Conservation (phyloP, 2,113 vertebrate species). For the Ranitomeya variabilis region DNA sequence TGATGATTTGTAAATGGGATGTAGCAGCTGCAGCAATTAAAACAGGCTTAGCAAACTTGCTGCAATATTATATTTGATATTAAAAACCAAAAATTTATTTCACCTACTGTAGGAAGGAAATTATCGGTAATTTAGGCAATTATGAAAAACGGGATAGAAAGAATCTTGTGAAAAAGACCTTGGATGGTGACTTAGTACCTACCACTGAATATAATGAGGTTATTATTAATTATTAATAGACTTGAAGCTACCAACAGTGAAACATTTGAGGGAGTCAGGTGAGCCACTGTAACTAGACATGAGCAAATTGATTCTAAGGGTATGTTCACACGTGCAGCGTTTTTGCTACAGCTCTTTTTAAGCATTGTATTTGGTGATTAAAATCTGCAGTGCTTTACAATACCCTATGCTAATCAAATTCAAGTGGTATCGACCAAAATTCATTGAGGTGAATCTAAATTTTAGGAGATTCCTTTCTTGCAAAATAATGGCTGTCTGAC, state of each 20-base stretch:
- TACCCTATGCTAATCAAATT: no score
- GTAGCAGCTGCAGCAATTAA: slow-evolving; percentile 47
- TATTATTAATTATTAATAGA: background rate
- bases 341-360: no score
- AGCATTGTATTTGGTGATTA: no score
- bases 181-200: background rate
- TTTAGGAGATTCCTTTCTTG: no score
- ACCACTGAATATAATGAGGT: background rate
- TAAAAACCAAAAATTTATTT: slow-evolving; percentile 16
- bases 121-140: slow-evolving; percentile 21
- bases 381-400: no score
- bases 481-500: no score
- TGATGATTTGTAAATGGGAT: slow-evolving; percentile 47
- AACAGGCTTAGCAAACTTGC: slow-evolving; percentile 20
- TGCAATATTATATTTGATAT: slow-evolving; percentile 8
- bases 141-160: background rate
- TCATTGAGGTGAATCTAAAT: no score
- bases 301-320: no score
- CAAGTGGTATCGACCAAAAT: no score
- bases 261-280: background rate
- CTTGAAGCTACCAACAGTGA: background rate
- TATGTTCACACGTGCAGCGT: no score
- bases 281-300: background rate
- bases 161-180: background rate
- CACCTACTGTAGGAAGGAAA: background rate